Conservation (phyloP, 2,113 vertebrate species). For the Pseudopipra pipra region DNA sequence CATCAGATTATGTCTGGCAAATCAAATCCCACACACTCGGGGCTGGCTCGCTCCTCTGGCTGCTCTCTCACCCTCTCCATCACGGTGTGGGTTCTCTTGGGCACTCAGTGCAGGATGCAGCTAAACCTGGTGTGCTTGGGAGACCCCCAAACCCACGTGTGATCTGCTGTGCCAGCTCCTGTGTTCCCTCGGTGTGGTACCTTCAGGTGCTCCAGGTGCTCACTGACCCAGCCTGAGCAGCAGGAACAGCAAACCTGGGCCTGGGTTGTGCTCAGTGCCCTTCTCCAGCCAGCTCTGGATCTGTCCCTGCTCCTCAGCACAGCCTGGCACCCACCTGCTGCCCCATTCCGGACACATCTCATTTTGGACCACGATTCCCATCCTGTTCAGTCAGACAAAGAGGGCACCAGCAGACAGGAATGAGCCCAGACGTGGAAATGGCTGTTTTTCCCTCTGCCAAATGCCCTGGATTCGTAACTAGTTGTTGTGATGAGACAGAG, state of each 20-base stretch:
- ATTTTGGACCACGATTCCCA: not conserved
- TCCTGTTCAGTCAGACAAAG: not conserved
- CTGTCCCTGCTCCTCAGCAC: not conserved
- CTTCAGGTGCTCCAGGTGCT: not conserved
- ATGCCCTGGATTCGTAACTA: not conserved
- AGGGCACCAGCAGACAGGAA: not conserved
- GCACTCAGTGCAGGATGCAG: rapidly evolving
- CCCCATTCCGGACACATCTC: not conserved
- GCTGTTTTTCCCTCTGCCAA: constrained; percentile 15
- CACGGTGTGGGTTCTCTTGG: rapidly evolving
- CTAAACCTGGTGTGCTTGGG: not conserved
- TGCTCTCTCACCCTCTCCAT: not conserved
- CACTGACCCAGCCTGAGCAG: not conserved
- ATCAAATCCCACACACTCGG: not conserved
- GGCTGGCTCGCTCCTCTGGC: not conserved
- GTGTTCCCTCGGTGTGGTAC: not conserved
- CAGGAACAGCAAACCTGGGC: not conserved
- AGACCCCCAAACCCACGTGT: not conserved
- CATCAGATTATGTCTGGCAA: not conserved
- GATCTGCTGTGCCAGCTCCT: not conserved
- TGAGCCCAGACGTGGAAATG: not conserved
- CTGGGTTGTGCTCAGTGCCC: rapidly evolving
- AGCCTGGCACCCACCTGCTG: not conserved
- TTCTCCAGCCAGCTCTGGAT: not conserved
- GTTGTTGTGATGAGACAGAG: not conserved